These are phyloP conservation scores for Nyctereutes procyonoides DNA, from an alignment of 2,113 vertebrate genomes.

Conservation along the genomic window DNA sequence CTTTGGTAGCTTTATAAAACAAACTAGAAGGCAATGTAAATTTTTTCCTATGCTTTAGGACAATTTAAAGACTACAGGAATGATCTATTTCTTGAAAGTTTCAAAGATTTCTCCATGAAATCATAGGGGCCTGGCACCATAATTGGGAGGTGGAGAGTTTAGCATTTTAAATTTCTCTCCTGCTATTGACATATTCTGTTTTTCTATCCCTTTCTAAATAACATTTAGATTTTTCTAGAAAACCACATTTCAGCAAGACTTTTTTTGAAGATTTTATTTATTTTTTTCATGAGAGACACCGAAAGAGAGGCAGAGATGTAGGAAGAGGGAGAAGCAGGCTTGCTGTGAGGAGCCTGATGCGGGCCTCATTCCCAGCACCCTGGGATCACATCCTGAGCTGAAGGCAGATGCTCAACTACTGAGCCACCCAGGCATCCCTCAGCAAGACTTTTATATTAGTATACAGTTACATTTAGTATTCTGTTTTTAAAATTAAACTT, in stretches of 20 bases:
- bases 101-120: conserved; percentile 36
- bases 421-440: background rate
- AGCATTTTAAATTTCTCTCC: conserved; percentile 33
- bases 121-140: background rate
- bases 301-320: too few relatives aligned
- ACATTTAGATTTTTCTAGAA: conserved; percentile 46
- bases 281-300: too few relatives aligned
- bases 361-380: too few relatives aligned
- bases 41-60: conserved; percentile 41
- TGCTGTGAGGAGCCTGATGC: too few relatives aligned
- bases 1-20: conserved; percentile 54
- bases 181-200: background rate
- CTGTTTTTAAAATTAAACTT: conserved; percentile 31
- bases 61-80: conserved; percentile 17
- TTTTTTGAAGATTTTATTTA: background rate
- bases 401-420: too few relatives aligned
- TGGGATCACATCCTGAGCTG: too few relatives aligned
- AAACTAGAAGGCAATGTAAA: conserved; percentile 24
- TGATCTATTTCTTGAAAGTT: conserved; percentile 15
- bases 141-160: background rate
- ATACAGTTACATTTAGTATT: conserved; percentile 39
- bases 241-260: conserved; percentile 38
- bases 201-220: conserved; percentile 41
- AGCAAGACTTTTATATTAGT: conserved; percentile 50
- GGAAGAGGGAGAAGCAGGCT: too few relatives aligned